Conservation (phyloP, 2,113 vertebrate genomes). For the Emydura subglobosa region DNA sequence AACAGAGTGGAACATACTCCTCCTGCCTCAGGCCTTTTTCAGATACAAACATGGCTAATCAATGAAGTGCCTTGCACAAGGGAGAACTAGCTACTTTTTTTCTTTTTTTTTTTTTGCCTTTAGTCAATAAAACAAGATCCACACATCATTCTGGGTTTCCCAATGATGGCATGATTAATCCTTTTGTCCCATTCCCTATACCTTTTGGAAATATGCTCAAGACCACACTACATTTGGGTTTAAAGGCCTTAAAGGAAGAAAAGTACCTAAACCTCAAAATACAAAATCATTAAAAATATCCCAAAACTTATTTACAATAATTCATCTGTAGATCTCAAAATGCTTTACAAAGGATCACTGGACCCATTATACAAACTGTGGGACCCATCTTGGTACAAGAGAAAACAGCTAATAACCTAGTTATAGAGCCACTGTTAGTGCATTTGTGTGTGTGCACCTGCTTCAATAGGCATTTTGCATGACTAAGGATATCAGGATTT, state of each 20-base stretch:
- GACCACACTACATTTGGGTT: constrained; percentile 12
- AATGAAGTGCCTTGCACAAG: background rate
- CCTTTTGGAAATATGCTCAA: constrained; percentile 23
- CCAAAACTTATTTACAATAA: background rate
- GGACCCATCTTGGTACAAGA: background rate
- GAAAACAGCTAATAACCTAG: background rate
- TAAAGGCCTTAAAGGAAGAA: constrained; percentile 31
- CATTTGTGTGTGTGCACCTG: background rate
- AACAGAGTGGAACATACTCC: background rate
- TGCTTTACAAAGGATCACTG: background rate
- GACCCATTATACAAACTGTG: background rate
- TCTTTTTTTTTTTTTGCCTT: background rate
- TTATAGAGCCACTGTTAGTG: background rate
- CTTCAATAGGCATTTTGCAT: background rate
- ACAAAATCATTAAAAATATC: constrained; percentile 5
- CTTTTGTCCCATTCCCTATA: constrained; percentile 15
- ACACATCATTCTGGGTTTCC: background rate
- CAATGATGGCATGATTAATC: constrained; percentile 22
- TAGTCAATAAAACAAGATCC: constrained; percentile 29
- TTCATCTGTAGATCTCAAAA: background rate
- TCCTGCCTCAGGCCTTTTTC: background rate
- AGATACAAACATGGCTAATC: constrained; percentile 32
- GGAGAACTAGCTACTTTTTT: background rate
- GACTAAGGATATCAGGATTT: background rate
- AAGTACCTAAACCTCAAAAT: background rate